Evolutionary conservation across 2,888 invertebrate genomes (phyloP).

Genomic region (Lissonota sp.): DNA sequence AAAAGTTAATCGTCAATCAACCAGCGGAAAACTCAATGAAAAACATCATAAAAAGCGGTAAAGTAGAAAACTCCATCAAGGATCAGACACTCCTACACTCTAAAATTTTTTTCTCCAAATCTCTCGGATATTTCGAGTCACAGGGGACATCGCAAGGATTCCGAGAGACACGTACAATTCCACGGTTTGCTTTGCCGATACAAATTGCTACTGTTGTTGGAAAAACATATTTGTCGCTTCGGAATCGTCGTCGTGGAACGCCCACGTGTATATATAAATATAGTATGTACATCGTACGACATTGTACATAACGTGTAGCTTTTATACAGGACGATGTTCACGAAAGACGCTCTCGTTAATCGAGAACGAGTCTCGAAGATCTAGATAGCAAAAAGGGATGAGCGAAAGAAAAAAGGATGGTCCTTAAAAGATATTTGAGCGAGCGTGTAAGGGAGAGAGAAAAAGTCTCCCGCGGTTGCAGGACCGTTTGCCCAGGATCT

Average conservation of each 20-base stretch:
- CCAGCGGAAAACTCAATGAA: too few species aligned
- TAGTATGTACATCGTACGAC: conserved; percentile 1
- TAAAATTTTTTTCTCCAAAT: background rate
- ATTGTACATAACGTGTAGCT: conserved; percentile 44
- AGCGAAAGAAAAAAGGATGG: conserved; percentile 13
- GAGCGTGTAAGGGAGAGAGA: conserved; percentile 23
- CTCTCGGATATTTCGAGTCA: too few species aligned
- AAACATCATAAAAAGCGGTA: background rate
- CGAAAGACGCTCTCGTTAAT: conserved; percentile 62
- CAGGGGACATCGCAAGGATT: background rate
- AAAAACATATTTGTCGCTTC: conserved; percentile 54
- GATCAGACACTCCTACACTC: conserved; percentile 5
- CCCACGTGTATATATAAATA: conserved; percentile 16
- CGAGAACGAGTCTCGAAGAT: conserved; percentile 58
- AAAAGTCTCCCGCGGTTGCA: background rate
- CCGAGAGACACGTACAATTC: background rate
- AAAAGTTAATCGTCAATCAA: background rate
- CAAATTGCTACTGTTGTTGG: conserved; percentile 58
- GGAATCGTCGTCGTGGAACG: conserved; percentile 24
- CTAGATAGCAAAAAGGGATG: conserved; percentile 42
- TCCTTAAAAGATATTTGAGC: background rate
- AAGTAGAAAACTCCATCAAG: conserved; percentile 1
- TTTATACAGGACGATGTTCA: conserved; percentile 47
- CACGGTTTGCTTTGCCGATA: conserved; percentile 23
- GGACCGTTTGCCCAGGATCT: background rate